Base-by-base conservation (phyloP, 37 sponge, comb jelly and placozoan species). In the Chondrosia reniformis region DNA sequence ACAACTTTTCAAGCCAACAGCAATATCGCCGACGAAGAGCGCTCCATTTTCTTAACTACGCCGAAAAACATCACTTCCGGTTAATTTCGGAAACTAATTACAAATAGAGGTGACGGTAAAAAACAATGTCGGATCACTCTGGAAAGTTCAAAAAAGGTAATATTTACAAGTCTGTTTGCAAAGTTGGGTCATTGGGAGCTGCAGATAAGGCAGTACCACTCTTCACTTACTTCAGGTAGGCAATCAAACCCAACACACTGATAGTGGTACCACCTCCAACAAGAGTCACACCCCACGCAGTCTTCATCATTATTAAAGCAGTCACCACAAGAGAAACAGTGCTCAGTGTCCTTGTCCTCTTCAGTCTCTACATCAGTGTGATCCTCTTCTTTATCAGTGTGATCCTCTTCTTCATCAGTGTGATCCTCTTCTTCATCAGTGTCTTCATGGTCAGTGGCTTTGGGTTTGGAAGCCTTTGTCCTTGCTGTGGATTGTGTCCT, bases 11-110 rank as follows among this genome's bases (percentile, higher is more conserved):
- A 62, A 62, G 63, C 27, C 63, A 25, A 28, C 27, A 9, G 63
- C 63, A 62, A 22, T 22, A 9, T 22, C 27, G 63, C 17, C 63
- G 9, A 62, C 25, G 63, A 62, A 62, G 63, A 9, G 63, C 27
- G 63, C 63, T 62, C 63, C 63, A 62, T 62, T 62, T 25, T 62
- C 28, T 28, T n/a, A 62, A 62, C 63, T 22, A 62, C 27, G 27
- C 63, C 63, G 27, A n/a, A 62, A 24, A 9, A n/a, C 27, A 22
- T 24, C 27, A n/a, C 63, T 62, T 62, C 63, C 63, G 63, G 63
- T 9, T 62, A 62, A 62, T 62, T n/a, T 62, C 63, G 27, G 63
- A 61, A 61, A 61, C 63, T 28, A 61, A 61, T 61, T 61, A 61
- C 17, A 61, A 61, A 25, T 8, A 22, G n/a, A 24, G 25, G 27